Percentiles rank a stretch among this genome's conserved stretches.
phyloP scores from a whole-genome alignment of 2,797 vertebrate species.

The Intellagama lesueurii region DNA sequence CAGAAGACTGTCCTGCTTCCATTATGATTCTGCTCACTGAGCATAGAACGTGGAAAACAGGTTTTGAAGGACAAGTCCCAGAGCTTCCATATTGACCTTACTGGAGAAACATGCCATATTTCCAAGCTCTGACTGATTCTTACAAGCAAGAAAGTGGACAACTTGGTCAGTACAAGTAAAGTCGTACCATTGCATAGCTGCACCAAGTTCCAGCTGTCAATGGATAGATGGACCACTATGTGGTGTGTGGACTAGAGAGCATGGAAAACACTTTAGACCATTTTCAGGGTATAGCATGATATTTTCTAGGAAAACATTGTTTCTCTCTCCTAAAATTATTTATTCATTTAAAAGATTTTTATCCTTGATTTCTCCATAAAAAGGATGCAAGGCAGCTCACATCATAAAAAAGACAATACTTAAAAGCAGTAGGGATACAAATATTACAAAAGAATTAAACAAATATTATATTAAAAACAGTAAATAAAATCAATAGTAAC shows the following conservation, averaged over 20 bases:
- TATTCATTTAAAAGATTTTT: not conserved
- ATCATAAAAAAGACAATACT: too few relatives aligned
- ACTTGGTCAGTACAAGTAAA: not conserved
- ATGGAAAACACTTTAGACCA: not conserved
- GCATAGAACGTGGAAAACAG: too few relatives aligned
- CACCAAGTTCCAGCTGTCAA: not conserved
- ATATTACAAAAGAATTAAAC: too few relatives aligned
- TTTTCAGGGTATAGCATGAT: not conserved
- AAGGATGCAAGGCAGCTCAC: not conserved
- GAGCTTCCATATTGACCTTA: too few relatives aligned
- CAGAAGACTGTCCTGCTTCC: too few relatives aligned
- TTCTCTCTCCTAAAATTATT: not conserved
- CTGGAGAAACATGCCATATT: not conserved
- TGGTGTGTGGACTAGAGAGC: not conserved
- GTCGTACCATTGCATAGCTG: not conserved
- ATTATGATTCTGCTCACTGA: too few relatives aligned
- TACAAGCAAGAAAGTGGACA: not conserved
- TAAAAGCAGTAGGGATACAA: too few relatives aligned
- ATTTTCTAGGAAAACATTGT: not conserved
- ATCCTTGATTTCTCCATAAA: not conserved
- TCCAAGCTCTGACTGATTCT: not conserved
- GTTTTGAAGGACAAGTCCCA: too few relatives aligned
- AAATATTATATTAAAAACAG: too few relatives aligned
- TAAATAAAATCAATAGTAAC: too few relatives aligned
- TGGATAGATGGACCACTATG: not conserved